Base-by-base conservation (phyloP, 2,113 vertebrate genomes). In the Phaethornis superciliosus region DNA sequence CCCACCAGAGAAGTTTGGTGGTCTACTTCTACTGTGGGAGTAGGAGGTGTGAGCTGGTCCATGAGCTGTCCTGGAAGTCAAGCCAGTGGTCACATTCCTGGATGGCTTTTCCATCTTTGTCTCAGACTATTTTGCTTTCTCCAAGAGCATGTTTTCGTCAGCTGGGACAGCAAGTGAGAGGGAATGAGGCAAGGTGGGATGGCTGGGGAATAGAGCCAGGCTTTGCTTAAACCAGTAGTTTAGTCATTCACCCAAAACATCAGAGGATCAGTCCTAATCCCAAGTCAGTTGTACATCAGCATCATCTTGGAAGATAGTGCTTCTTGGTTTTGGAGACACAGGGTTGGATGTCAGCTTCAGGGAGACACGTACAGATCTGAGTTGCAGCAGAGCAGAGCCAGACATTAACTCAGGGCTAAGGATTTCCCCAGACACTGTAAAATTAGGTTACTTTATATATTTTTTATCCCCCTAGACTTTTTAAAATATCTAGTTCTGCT, bases 361-460 rank as follows among this genome's bases (percentile, higher is more conserved):
- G 46, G 30, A 96, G 75, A 89, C 58, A 44, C 0, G 1, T 62
- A 89, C 49, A 93, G 89, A 81, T 93, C 89, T 94, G 67, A 64
- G 49, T 69, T 80, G 78, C 81, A 72, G 58, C 54, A 85, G 63
- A 95, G 81, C 62, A 82, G 85, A 88, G 78, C 58, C 58, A 94
- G 46, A 16, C 63, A 72, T 89, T 65, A 93, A 85, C 49, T 85
- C 79, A 82, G 42, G 75, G 88, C 90, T 91, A 76, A 87, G 75
- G 54, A 96, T 96, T 93, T 96, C 88, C 90, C 75, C 46, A 89
- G 89, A 94, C 4, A 1, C 28, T 82, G 78, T 76, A 89, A 93
- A 96, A 96, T 84, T 82, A 93, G 67, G 88, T 94, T 93, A 91
- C 62, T 94, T 93, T 82, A 81, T 91, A 71, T 76, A 71, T 68